phyloP scores from a whole-genome alignment of 2,797 vertebrate genomes.

The Mareca penelope region DNA sequence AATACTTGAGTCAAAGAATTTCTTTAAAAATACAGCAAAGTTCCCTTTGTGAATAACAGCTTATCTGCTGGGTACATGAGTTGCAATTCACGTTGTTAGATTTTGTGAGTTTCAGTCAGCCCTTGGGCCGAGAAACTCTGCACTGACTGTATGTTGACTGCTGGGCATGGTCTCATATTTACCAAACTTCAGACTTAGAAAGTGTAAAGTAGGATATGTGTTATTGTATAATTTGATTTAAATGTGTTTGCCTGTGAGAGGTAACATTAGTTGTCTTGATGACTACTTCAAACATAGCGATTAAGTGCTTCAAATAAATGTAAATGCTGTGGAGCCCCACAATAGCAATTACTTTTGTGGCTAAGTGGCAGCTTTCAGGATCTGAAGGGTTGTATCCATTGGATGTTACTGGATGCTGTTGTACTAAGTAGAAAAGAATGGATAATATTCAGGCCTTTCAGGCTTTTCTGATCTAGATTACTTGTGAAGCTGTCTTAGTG shows the following conservation, averaged over 20 bases:
- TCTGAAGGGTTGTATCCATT: neutral
- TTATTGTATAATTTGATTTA: neutral
- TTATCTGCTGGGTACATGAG: neutral
- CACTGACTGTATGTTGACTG: neutral
- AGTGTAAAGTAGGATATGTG: neutral
- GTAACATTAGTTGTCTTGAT: neutral
- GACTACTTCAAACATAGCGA: neutral
- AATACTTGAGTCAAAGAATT: neutral
- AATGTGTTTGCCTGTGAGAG: neutral
- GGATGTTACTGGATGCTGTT: neutral
- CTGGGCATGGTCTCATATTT: neutral
- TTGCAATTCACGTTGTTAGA: neutral
- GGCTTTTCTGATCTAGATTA: neutral
- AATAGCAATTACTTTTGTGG: neutral
- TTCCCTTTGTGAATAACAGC: neutral
- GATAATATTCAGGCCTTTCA: neutral
- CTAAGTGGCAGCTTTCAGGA: neutral
- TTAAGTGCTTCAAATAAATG: slow-evolving; percentile 3
- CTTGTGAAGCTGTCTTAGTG: neutral
- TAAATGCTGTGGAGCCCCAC: neutral
- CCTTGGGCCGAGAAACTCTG: neutral
- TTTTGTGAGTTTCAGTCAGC: neutral
- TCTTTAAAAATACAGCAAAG: neutral
- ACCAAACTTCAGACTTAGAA: neutral
- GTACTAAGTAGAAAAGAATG: neutral